These are phyloP conservation scores for Arremon aurantiirostris DNA, from an alignment of 2,797 vertebrate species.

Conservation along the genomic window DNA sequence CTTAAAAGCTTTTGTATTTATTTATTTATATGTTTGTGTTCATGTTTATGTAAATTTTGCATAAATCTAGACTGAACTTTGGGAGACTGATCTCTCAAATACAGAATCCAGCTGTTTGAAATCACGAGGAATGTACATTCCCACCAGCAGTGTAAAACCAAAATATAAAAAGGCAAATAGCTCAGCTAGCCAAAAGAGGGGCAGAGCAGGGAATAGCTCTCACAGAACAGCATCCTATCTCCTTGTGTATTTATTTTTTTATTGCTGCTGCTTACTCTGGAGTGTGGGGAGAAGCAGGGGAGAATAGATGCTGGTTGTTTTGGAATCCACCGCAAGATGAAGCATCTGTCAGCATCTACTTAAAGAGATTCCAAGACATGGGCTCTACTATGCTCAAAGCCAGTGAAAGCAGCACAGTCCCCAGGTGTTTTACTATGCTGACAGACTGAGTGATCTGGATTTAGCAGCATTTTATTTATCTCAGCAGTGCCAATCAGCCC, in stretches of 20 bases:
- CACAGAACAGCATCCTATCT: not conserved
- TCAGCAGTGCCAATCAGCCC: not conserved
- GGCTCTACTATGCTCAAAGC: not conserved
- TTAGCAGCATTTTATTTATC: not conserved
- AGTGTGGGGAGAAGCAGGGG: not conserved
- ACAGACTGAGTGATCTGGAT: not conserved
- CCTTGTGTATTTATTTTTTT: not conserved
- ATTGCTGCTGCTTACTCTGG: not conserved
- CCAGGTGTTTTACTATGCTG: not conserved
- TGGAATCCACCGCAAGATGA: not conserved
- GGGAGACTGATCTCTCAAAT: not conserved
- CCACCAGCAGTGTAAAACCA: not conserved
- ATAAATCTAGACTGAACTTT: constrained; percentile 9
- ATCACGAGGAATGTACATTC: not conserved
- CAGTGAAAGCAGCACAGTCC: not conserved
- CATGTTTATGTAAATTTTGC: not conserved
- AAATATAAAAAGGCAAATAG: not conserved
- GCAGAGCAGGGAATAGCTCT: not conserved
- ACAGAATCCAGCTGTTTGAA: constrained; percentile 45
- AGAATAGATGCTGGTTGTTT: not conserved
- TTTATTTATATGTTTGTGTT: constrained; percentile 7
- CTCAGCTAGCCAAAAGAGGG: not conserved
- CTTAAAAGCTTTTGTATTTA: not conserved
- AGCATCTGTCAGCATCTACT: not conserved
- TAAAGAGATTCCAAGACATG: not conserved